phyloP scores from a whole-genome alignment of 2,113 vertebrate genomes.

The Monopterus albus region DNA sequence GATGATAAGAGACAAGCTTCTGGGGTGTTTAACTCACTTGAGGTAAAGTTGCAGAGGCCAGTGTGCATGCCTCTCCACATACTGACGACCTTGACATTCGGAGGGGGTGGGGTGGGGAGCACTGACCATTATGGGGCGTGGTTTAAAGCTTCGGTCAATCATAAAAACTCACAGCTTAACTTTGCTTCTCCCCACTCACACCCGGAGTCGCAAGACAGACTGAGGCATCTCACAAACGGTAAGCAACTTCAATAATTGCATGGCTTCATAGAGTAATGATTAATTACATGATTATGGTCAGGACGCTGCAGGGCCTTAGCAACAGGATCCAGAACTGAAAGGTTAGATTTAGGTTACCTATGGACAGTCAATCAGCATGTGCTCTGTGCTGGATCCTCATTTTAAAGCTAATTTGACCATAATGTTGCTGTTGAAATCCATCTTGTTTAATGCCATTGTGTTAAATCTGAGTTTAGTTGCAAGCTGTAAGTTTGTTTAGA shows the following conservation, averaged over 20 bases:
- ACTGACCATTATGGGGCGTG: conserved; percentile 61
- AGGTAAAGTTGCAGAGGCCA: not conserved
- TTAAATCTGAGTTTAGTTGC: too few relatives aligned
- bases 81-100: conserved; percentile 81
- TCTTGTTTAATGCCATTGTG: not conserved
- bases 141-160: conserved; percentile 18
- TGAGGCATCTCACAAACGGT: conserved; percentile 79
- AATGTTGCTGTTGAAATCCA: not conserved
- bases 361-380: not conserved
- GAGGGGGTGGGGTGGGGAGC: conserved; percentile 34
- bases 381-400: not conserved
- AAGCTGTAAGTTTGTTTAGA: not conserved
- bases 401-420: not conserved
- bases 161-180: conserved; percentile 68
- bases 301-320: not conserved
- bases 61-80: conserved; percentile 3
- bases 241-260: conserved; percentile 33
- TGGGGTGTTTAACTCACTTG: not conserved
- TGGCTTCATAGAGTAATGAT: not conserved
- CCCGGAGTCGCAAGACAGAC: conserved; percentile 70
- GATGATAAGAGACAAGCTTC: not conserved
- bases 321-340: not conserved
- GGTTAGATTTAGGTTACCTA: conserved; percentile 24
- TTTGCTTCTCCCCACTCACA: conserved; percentile 73
- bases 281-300: not conserved